phyloP scores from a whole-genome alignment of 2,888 invertebrate species.

The Cheilosia variabilis region DNA sequence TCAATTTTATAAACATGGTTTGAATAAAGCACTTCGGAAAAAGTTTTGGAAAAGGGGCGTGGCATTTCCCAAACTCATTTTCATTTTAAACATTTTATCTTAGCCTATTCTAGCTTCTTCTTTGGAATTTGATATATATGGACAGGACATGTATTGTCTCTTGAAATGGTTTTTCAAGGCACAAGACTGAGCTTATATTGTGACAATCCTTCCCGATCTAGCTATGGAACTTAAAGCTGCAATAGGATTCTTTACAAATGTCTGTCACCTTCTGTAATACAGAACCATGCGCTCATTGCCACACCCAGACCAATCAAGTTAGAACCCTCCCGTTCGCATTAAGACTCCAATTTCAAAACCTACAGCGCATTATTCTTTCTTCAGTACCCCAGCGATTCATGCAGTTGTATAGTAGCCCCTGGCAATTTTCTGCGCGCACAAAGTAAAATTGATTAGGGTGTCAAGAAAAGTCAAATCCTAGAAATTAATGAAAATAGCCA shows the following conservation, averaged over 20 bases:
- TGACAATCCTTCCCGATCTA: no score
- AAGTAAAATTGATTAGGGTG: constrained; percentile 72
- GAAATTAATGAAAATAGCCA: constrained; percentile 69
- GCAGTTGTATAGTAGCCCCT: not conserved
- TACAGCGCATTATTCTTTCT: not conserved
- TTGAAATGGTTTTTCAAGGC: no score
- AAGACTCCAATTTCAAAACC: constrained; percentile 19
- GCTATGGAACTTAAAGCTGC: no score
- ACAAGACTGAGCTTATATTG: no score
- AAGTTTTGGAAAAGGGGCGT: no score
- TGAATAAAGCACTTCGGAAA: no score
- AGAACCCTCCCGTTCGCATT: not conserved
- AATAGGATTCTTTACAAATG: not conserved
- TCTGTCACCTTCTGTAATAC: constrained; percentile 10
- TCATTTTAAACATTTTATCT: no score
- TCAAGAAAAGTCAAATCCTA: constrained; percentile 66
- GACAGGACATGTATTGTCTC: no score
- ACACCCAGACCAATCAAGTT: not conserved
- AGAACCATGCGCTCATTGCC: not conserved
- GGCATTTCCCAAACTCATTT: no score
- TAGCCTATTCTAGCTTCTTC: no score
- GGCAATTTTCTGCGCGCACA: constrained; percentile 42
- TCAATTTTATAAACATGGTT: no score
- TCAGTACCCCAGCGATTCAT: not conserved
- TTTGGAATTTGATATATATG: no score